A percentile compares a stretch with the other conserved stretches of the same genome.
These are phyloP conservation scores for Luehdorfia chinensis DNA, from an alignment of 1,140 invertebrate genomes.

Conservation along the genomic window DNA sequence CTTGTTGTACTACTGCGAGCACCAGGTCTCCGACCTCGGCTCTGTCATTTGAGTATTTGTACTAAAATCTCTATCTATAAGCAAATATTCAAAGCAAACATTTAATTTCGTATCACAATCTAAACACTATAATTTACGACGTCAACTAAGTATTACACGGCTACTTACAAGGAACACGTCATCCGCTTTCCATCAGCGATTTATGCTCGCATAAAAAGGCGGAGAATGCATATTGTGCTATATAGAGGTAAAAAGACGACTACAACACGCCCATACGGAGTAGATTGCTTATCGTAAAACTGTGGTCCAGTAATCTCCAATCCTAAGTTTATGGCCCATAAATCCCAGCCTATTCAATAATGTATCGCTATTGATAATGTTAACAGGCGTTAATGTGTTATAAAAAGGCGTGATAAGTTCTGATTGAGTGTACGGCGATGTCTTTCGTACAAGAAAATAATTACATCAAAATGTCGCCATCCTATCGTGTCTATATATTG, in stretches of 20 bases:
- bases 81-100: no score
- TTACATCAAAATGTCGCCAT: background rate
- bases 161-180: conserved; percentile 17
- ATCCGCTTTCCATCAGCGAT: conserved; percentile 55
- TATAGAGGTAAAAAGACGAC: conserved; percentile 36
- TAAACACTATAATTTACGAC: conserved; percentile 26
- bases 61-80: no score
- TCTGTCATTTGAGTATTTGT: no score
- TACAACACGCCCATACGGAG: conserved; percentile 33
- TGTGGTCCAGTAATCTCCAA: conserved; percentile 67
- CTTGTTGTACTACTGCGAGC: no score
- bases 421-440: conserved; percentile 27
- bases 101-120: background rate
- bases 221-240: conserved; percentile 64
- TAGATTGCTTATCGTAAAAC: conserved; percentile 71
- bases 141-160: conserved; percentile 31
- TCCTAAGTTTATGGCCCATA: conserved; percentile 65
- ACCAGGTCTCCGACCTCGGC: no score
- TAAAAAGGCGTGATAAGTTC: conserved; percentile 38
- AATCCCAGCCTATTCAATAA: conserved; percentile 59
- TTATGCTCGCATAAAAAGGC: conserved; percentile 66
- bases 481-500: no score
- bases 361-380: conserved; percentile 60
- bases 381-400: conserved; percentile 55
- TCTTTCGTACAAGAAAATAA: conserved; percentile 1